Evolutionary conservation across 2,113 vertebrate species (phyloP), one percentile per base, ranked within the genome.

Genomic region (Prietella phreatophila): DNA sequence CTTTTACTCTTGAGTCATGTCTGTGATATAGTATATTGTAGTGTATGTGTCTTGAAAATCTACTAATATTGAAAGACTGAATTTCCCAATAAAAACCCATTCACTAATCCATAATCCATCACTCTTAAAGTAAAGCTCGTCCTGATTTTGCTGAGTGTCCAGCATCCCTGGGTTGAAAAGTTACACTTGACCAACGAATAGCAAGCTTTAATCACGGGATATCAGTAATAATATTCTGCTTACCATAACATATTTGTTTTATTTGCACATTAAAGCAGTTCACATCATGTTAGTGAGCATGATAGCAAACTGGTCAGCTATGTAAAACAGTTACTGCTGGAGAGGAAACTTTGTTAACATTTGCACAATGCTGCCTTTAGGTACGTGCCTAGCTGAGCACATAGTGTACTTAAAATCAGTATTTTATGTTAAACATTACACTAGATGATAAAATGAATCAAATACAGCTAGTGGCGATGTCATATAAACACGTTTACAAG

Each of bases 71-170:
- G 1, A 60, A 30, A 75, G 33, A 78, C 55, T 22, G 33, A 42
- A 75, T 27, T 36, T 33, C 55, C 67, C 50, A 75, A 14, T 85
- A 75, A 86, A 89, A 69, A 5, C 30, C 30, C 50, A 65, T 78
- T 85, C 55, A n/a, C 58, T 50, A 55, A 63, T 30, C 20, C 22
- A 8, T 10, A 25, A 55, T 15, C 2, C 36, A 39, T 25, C 2
- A 60, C 9, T 17, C 56, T 55, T 10, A 55, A 42, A 53, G 4
- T 5, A 78, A 56, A 6, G 11, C 79, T 2, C 9, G 0, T 6
- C 33, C 20, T 27, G 56, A 82, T 82, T 61, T 61, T 25, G 5
- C 80, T 25, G 20, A 60, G 14, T 56, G 78, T 56, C 55, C 9
- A 30, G 15, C 7, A 7, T 53, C 17, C 27, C 78, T 80, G 78